A percentile compares a stretch with the other conserved stretches of the same genome.
Conservation (phyloP, 2,113 vertebrate genomes). For the Neodon shergylaensis region DNA sequence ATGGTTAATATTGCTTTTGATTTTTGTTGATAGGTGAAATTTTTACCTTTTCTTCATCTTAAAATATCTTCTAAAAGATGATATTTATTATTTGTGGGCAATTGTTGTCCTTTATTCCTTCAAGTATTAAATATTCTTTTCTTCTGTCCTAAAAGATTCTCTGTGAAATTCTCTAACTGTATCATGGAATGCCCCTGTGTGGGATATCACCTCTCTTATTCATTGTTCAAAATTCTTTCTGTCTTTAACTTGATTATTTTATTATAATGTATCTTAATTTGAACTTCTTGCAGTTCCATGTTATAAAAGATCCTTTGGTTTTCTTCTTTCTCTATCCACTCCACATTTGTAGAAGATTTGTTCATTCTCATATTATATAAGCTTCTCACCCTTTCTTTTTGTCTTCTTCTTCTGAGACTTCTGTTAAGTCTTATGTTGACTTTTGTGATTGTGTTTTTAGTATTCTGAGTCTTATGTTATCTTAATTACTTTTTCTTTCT, state of each 20-base stretch:
- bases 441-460: not conserved
- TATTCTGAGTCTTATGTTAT: not conserved
- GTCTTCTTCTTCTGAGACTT: not conserved
- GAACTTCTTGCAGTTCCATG: not conserved
- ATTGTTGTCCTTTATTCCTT: not conserved
- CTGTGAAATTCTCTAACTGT: not conserved
- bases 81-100: not conserved
- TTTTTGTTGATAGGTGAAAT: not conserved
- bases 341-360: not conserved
- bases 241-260: not conserved
- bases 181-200: not conserved
- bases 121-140: not conserved
- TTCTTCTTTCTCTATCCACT: not conserved
- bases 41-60: not conserved
- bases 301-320: not conserved
- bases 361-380: not conserved
- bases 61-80: not conserved
- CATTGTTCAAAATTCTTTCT: not conserved
- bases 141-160: not conserved
- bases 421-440: not conserved
- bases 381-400: not conserved
- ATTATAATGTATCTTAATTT: not conserved
- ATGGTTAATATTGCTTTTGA: not conserved
- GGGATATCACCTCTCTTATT: not conserved
- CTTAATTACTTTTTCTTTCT: not conserved